A percentile compares a stretch with the other conserved stretches of the same genome.
Evolutionary conservation across 2,888 invertebrate species (phyloP).

Genomic region (Lysandra coridon): DNA sequence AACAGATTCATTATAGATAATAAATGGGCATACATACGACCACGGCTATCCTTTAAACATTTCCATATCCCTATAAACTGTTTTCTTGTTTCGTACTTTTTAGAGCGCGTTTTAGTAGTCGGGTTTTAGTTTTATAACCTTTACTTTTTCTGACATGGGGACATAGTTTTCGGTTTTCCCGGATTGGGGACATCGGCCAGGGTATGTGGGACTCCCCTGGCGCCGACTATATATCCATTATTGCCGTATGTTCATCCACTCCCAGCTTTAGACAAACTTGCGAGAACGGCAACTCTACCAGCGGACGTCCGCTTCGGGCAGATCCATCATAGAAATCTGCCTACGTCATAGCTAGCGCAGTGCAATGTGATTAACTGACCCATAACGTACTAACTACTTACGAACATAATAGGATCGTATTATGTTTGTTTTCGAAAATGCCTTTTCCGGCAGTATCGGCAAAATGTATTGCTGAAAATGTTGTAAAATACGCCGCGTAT

Average conservation of each 20-base stretch:
- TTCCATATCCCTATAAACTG: too few species aligned
- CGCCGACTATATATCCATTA: too few species aligned
- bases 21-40: too few species aligned
- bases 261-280: background rate
- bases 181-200: background rate
- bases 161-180: background rate
- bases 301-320: background rate
- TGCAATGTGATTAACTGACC: too few species aligned
- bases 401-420: too few species aligned
- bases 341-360: background rate
- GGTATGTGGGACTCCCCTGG: too few species aligned
- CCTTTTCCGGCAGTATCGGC: background rate
- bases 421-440: background rate
- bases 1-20: too few species aligned
- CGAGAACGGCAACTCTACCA: background rate
- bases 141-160: background rate
- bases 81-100: too few species aligned
- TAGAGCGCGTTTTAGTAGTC: too few species aligned
- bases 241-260: background rate
- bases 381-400: too few species aligned
- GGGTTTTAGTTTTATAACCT: too few species aligned
- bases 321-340: background rate
- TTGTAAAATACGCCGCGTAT: background rate
- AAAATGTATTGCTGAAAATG: background rate
- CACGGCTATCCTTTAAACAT: too few species aligned